Evolutionary conservation across 2,797 vertebrate genomes (phyloP).

Genomic region (Intellagama lesueurii): DNA sequence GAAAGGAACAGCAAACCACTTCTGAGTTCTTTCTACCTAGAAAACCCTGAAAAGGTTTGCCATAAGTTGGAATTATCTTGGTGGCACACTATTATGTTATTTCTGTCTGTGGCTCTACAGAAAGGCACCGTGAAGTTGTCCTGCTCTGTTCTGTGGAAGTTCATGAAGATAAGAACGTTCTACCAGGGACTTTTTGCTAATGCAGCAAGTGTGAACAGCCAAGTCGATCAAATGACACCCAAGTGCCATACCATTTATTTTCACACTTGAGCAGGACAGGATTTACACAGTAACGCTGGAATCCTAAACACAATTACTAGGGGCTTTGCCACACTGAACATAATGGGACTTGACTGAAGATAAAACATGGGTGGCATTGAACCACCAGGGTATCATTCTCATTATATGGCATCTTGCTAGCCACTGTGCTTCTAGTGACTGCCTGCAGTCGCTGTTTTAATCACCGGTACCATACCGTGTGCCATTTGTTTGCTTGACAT

Average conservation of each 20-base stretch:
- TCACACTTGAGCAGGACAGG: not conserved
- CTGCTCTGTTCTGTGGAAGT: not conserved
- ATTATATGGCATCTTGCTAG: not conserved
- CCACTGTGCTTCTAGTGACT: not conserved
- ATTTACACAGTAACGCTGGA: not conserved
- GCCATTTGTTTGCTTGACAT: conserved; percentile 6
- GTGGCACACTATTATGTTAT: too few relatives aligned
- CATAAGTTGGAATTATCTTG: too few relatives aligned
- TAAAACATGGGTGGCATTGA: not conserved
- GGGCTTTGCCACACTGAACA: not conserved
- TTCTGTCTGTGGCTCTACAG: too few relatives aligned
- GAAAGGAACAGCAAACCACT: too few relatives aligned
- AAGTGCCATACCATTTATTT: not conserved
- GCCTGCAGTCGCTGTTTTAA: not conserved
- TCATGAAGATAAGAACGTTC: not conserved
- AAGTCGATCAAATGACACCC: too few relatives aligned
- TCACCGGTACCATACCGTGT: not conserved
- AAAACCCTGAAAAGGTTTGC: too few relatives aligned
- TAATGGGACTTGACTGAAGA: too few relatives aligned
- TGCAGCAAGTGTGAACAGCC: not conserved
- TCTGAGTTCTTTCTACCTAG: too few relatives aligned
- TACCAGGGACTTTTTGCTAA: not conserved
- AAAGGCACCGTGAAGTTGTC: not conserved
- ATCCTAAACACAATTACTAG: not conserved
- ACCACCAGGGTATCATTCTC: not conserved